Conservation (phyloP, 1,140 invertebrate genomes). For the Papilio dardanus region DNA sequence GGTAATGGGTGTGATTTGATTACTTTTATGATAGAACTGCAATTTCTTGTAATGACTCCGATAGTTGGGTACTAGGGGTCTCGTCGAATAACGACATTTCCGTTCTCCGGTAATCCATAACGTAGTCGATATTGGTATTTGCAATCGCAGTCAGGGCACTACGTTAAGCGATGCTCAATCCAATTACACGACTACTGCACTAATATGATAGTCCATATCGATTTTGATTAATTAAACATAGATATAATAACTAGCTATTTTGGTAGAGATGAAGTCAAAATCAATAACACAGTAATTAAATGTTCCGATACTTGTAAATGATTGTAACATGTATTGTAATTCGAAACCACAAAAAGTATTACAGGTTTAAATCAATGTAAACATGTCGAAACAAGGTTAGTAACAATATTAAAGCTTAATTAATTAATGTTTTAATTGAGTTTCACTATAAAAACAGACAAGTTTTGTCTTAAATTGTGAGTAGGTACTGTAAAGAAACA, state of each 20-base stretch:
- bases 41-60: slow-evolving; percentile 3
- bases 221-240: slow-evolving; percentile 19
- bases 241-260: background rate
- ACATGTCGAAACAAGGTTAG: slow-evolving; percentile 5
- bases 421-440: background rate
- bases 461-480: background rate
- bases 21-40: slow-evolving; percentile 11
- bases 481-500: slow-evolving; percentile 14
- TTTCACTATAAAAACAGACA: background rate
- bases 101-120: slow-evolving; percentile 26
- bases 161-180: slow-evolving; percentile 16
- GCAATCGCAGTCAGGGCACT: slow-evolving; percentile 18
- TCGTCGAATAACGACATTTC: slow-evolving; percentile 30
- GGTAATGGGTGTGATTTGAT: slow-evolving; percentile 6
- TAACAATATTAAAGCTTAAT: background rate
- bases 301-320: background rate
- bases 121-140: slow-evolving; percentile 25
- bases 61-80: background rate
- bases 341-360: slow-evolving; percentile 7
- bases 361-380: background rate
- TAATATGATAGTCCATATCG: slow-evolving; percentile 24
- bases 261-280: background rate
- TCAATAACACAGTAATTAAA: slow-evolving; percentile 4
- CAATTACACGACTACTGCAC: slow-evolving; percentile 31
- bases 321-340: background rate